A percentile compares a stretch with the other conserved stretches of the same genome.
These are phyloP conservation scores for Calosoma granatense DNA, from an alignment of 1,140 invertebrate species.

Conservation along the genomic window DNA sequence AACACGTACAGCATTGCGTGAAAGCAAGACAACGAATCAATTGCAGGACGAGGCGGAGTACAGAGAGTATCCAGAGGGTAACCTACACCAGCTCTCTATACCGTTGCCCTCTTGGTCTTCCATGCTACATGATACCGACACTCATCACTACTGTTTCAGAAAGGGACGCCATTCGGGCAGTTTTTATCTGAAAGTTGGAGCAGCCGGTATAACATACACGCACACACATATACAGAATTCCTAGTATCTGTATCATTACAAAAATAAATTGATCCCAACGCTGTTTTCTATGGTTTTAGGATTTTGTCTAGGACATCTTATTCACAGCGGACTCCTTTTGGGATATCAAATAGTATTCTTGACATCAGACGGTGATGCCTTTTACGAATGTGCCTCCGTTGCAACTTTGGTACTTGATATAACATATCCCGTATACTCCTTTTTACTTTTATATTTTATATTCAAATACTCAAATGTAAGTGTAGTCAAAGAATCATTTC, in stretches of 20 bases:
- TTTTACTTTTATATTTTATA: conserved; percentile 60
- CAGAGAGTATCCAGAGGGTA: conserved; percentile 29
- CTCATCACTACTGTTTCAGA: conserved; percentile 49
- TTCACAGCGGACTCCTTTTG: conserved; percentile 53
- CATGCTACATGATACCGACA: conserved; percentile 21
- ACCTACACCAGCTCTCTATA: conserved; percentile 28
- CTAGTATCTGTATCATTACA: too few species aligned
- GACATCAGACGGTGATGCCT: conserved; percentile 34
- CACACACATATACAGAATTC: too few species aligned
- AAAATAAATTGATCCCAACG: neutral
- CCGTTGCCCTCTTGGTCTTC: conserved; percentile 30
- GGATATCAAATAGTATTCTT: conserved; percentile 51
- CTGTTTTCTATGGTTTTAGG: conserved; percentile 44
- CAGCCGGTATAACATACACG: conserved; percentile 56
- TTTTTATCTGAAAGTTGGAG: conserved; percentile 63
- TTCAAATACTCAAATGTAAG: conserved; percentile 69
- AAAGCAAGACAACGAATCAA: conserved; percentile 32
- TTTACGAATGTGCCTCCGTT: conserved; percentile 38
- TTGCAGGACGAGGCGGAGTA: conserved; percentile 18
- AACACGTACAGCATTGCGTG: too few species aligned
- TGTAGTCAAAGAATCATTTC: conserved; percentile 11
- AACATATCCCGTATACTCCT: conserved; percentile 55
- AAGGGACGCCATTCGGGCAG: conserved; percentile 55
- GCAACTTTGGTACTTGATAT: conserved; percentile 45
- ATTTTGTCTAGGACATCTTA: conserved; percentile 61